Conservation (phyloP, 2,888 invertebrate species). For the Dynastes tityus region DNA sequence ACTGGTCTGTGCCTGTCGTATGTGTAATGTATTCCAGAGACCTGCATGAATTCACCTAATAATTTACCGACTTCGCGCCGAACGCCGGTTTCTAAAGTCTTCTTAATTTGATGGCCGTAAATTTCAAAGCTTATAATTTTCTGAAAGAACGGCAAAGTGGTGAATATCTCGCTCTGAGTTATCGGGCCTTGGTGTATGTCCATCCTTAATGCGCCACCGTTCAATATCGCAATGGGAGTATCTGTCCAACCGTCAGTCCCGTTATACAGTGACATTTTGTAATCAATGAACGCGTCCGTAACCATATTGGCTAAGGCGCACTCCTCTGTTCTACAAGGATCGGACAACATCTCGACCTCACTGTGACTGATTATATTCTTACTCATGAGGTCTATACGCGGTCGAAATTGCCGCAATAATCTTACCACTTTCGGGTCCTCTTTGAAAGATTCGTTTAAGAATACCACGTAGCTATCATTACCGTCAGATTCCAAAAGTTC, state of each 20-base stretch:
- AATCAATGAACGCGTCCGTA: slow-evolving; percentile 82
- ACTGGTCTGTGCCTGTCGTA: slow-evolving; percentile 78
- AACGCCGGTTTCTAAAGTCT: slow-evolving; percentile 66
- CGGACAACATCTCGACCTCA: slow-evolving; percentile 72
- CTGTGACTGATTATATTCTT: slow-evolving; percentile 77
- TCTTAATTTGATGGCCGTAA: slow-evolving; percentile 76
- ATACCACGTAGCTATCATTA: slow-evolving; percentile 75
- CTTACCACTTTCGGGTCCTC: slow-evolving; percentile 76
- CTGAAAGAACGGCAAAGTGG: slow-evolving; percentile 82
- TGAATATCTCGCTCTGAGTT: slow-evolving; percentile 79
- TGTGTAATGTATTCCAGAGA: slow-evolving; percentile 82
- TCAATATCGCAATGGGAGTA: slow-evolving; percentile 82
- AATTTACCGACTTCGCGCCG: slow-evolving; percentile 65
- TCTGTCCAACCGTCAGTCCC: slow-evolving; percentile 80
- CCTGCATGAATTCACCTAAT: slow-evolving; percentile 84
- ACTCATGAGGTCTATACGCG: background rate
- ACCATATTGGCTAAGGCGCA: slow-evolving; percentile 91
- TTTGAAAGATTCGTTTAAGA: slow-evolving; percentile 78
- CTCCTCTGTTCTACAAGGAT: slow-evolving; percentile 79
- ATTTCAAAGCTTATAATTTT: slow-evolving; percentile 77
- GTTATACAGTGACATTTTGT: slow-evolving; percentile 68
- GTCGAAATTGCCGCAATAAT: slow-evolving; percentile 68
- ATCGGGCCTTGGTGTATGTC: slow-evolving; percentile 73
- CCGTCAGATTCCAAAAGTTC: slow-evolving; percentile 80
- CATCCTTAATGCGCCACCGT: slow-evolving; percentile 83